Base-by-base conservation (phyloP, 2,797 vertebrate species). In the Poecilia picta region DNA sequence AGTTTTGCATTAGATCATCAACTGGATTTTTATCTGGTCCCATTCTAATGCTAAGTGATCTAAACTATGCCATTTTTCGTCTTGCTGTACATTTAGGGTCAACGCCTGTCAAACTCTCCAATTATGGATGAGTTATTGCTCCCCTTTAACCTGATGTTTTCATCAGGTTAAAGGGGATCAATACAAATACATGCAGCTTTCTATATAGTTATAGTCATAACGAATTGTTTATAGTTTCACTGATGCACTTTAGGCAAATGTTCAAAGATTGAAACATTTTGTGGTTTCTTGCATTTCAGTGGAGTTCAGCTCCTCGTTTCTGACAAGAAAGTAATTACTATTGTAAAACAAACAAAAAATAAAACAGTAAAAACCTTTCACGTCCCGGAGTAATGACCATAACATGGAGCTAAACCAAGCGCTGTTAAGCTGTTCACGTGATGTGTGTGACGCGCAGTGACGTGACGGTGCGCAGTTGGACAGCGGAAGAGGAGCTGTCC, bases 381-480 rank as follows among this genome's bases (percentile, higher is more conserved):
- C 53, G 28, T 81, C 76, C 47, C 45, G 49, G 74, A 46, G 28
- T 25, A 25, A 70, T 70, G 82, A 68, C 77, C 73, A 71, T 43
- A 51, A 79, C 80, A 81, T 53, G 78, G 85, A 78, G 81, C 71
- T 73, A 33, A 66, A 75, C 70, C 80, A 31, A 77, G 87, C 81
- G 73, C 0, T 49, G 82, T 64, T 88, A 85, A 89, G 72, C 81
- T 57, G 83, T 66, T 87, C 88, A 91, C 86, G 90, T 94, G 91
- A 89, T 47, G 31, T 31, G 75, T 33, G 66, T 91, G 88, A 90
- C 88, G 88, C 77, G 10, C n/a, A 49, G 62, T 72, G 82, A 81
- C 16, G 85, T 84, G 72, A 74, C 72, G 2, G 33, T n/a, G 39
- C 76, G 66, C 78, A 31, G 86, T 90, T 89, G 89, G 89, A n/a